Conservation (phyloP, 2,113 vertebrate genomes). For the Silurus meridionalis region DNA sequence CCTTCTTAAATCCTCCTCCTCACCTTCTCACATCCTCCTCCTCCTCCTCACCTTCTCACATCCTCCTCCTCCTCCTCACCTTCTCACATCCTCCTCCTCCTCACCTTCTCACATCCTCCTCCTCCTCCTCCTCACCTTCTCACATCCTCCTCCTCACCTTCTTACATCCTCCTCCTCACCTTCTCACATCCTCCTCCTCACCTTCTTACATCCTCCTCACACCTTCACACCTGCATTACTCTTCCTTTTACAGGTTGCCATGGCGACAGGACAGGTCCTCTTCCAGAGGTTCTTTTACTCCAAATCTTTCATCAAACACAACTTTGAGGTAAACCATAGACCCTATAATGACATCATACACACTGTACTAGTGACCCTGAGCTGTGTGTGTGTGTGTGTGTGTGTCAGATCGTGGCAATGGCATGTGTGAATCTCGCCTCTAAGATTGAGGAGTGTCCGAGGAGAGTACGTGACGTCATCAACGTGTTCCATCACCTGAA, state of each 20-base stretch:
- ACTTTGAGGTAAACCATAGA: slow-evolving; percentile 4
- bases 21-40: too few relatives aligned
- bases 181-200: too few relatives aligned
- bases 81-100: too few relatives aligned
- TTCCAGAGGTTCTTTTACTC: slow-evolving; percentile 9
- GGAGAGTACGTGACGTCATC: slow-evolving; percentile 12
- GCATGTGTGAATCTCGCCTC: slow-evolving; percentile 2
- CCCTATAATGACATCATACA: neutral
- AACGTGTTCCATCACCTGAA: slow-evolving; percentile 18
- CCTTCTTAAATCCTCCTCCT: too few relatives aligned
- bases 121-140: too few relatives aligned
- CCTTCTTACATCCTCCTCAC: too few relatives aligned
- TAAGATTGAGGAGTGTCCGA: neutral
- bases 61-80: too few relatives aligned
- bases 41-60: too few relatives aligned
- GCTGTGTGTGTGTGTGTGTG: slow-evolving; percentile 14
- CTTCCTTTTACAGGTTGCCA: neutral
- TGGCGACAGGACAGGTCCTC: slow-evolving; percentile 17
- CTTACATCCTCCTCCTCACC: too few relatives aligned
- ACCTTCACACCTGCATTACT: neutral
- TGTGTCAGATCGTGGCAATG: slow-evolving; percentile 3
- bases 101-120: too few relatives aligned
- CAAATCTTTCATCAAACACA: slow-evolving; percentile 17
- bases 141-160: too few relatives aligned
- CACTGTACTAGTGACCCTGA: neutral